These are phyloP conservation scores for Dendrocincla tyrannina DNA, from an alignment of 2,797 vertebrate species.

Conservation along the genomic window DNA sequence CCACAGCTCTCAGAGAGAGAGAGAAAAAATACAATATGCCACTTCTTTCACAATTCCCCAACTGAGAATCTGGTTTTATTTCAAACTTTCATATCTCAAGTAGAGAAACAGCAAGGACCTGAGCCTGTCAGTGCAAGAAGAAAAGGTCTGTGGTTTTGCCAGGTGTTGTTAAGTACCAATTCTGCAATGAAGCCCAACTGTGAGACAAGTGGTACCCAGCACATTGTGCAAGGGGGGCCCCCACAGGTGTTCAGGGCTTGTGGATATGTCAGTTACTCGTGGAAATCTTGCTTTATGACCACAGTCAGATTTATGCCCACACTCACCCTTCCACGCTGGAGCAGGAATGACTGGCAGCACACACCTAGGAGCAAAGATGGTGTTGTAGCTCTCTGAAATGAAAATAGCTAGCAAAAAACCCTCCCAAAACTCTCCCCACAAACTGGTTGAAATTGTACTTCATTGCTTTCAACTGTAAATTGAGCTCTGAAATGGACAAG, in stretches of 20 bases:
- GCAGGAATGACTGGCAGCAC: neutral
- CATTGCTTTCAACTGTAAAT: neutral
- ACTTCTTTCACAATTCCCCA: neutral
- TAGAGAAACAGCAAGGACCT: neutral
- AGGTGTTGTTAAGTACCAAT: neutral
- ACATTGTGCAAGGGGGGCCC: neutral
- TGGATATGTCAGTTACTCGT: neutral
- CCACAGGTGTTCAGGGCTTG: neutral
- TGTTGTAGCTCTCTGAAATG: neutral
- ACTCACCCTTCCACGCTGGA: neutral
- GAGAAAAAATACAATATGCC: neutral
- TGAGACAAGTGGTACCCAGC: neutral
- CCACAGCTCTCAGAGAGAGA: neutral
- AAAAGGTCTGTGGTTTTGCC: neutral
- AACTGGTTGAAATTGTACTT: neutral
- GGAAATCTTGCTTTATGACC: neutral
- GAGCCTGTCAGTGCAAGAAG: neutral
- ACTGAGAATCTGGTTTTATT: neutral
- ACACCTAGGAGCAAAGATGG: neutral
- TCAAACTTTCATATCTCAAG: neutral
- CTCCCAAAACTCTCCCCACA: no score
- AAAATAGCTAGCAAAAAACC: neutral
- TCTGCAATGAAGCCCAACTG: neutral
- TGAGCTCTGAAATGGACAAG: neutral
- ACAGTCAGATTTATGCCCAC: neutral